Conservation (phyloP, 2,888 invertebrate species). For the Liopterus haemorrhoidalis region DNA sequence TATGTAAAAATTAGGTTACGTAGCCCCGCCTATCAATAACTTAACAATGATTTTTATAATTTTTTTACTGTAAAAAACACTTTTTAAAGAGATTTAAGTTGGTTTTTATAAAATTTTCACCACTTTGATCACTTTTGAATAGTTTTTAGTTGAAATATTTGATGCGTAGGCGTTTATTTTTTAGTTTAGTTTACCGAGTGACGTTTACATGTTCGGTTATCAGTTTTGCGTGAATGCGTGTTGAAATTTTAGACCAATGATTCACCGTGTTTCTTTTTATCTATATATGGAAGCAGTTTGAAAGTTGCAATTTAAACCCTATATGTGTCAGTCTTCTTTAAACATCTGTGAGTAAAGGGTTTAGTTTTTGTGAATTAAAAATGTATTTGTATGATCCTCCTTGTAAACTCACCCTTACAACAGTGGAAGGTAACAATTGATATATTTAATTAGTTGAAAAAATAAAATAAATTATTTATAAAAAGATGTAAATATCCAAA, state of each 20-base stretch:
- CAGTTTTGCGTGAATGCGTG: no score
- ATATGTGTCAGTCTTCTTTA: slow-evolving; percentile 18
- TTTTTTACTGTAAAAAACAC: no score
- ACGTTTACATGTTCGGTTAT: no score
- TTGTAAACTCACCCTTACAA: slow-evolving; percentile 65
- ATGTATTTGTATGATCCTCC: slow-evolving; percentile 74
- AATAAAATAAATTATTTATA: slow-evolving; percentile 4
- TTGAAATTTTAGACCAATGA: no score
- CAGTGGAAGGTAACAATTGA: slow-evolving; percentile 81
- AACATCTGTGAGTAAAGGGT: slow-evolving; percentile 21
- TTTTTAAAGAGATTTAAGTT: no score
- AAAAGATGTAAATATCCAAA: slow-evolving; percentile 1
- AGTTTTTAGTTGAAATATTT: slow-evolving; percentile 13
- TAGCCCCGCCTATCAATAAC: slow-evolving; percentile 44
- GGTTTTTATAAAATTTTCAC: no score
- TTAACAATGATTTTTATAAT: no score
- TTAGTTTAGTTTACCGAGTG: slow-evolving; percentile 4
- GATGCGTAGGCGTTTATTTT: slow-evolving; percentile 6
- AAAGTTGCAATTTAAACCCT: slow-evolving; percentile 42
- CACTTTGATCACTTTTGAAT: slow-evolving; percentile 25
- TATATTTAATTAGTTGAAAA: no score
- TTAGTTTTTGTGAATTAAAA: slow-evolving; percentile 37
- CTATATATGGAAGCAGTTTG: slow-evolving; percentile 58
- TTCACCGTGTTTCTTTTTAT: slow-evolving; percentile 46
- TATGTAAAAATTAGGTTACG: slow-evolving; percentile 45